phyloP scores from a whole-genome alignment of 2,797 vertebrate species.

The Atherinosoma microstoma region DNA sequence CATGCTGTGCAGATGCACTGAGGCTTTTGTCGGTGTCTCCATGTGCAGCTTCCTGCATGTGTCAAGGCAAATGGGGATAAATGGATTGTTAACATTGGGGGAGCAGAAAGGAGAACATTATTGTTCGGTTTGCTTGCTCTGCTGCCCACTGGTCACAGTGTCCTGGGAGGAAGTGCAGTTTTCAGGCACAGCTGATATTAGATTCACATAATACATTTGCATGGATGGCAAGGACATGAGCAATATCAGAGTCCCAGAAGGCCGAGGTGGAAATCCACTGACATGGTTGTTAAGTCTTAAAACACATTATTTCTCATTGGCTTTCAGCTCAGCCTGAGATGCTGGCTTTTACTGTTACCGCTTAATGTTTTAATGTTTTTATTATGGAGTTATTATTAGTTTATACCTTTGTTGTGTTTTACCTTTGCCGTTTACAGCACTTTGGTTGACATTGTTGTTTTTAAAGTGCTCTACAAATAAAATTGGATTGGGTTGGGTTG shows the following conservation, averaged over 20 bases:
- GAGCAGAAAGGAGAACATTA: slow-evolving; percentile 43
- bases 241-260: slow-evolving; percentile 51
- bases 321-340: too few relatives aligned
- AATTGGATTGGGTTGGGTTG: too few relatives aligned
- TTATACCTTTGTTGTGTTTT: too few relatives aligned
- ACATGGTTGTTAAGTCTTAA: slow-evolving; percentile 6
- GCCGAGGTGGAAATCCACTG: slow-evolving; percentile 72
- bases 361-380: too few relatives aligned
- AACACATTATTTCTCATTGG: too few relatives aligned
- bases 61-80: slow-evolving; percentile 54
- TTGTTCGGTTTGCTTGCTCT: slow-evolving; percentile 42
- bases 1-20: slow-evolving; percentile 25
- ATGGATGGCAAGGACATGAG: slow-evolving; percentile 52
- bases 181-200: slow-evolving; percentile 56
- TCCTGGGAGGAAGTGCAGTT: slow-evolving; percentile 57
- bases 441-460: too few relatives aligned
- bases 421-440: too few relatives aligned
- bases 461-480: too few relatives aligned
- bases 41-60: slow-evolving; percentile 36
- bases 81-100: slow-evolving; percentile 48
- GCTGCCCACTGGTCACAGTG: slow-evolving; percentile 40
- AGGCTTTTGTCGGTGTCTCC: slow-evolving; percentile 27
- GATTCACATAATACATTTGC: slow-evolving; percentile 51
- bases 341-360: too few relatives aligned
- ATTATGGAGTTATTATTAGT: too few relatives aligned